A percentile compares a stretch with the other conserved stretches of the same genome.
Conservation (phyloP, 1,140 invertebrate species). For the Drosophila parvula region DNA sequence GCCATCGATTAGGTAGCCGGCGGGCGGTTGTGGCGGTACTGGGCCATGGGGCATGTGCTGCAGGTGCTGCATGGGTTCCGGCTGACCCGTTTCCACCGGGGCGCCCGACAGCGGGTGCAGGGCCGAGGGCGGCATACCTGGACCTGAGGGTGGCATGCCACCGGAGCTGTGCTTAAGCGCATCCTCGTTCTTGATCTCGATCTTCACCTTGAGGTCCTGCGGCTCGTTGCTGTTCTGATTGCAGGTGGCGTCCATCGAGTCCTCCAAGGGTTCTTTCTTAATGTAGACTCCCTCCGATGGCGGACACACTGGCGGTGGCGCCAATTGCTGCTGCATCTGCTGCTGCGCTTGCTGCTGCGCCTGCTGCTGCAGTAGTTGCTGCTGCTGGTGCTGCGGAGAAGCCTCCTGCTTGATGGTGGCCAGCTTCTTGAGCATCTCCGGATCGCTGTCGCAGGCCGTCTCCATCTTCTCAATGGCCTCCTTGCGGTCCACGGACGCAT, state of each 20-base stretch:
- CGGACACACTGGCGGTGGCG: slow-evolving; percentile 46
- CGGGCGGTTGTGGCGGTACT: slow-evolving; percentile 49
- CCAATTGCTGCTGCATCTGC: slow-evolving; percentile 72
- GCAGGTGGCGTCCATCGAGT: slow-evolving; percentile 81
- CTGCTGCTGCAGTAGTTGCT: slow-evolving; percentile 73
- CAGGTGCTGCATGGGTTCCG: slow-evolving; percentile 58
- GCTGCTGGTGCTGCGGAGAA: slow-evolving; percentile 59
- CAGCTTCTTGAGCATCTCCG: slow-evolving; percentile 80
- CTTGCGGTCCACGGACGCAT: slow-evolving; percentile 78
- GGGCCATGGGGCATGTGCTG: slow-evolving; percentile 62
- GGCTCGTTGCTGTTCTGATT: slow-evolving; percentile 84
- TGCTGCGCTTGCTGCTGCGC: slow-evolving; percentile 65
- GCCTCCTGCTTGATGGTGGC: slow-evolving; percentile 82
- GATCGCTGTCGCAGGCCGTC: slow-evolving; percentile 59
- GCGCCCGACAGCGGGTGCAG: slow-evolving; percentile 38
- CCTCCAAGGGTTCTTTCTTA: slow-evolving; percentile 84
- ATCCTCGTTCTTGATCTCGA: slow-evolving; percentile 83
- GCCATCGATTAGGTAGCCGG: slow-evolving; percentile 74
- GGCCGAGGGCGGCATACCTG: slow-evolving; percentile 42
- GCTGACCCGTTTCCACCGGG: slow-evolving; percentile 27
- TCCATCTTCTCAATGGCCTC: slow-evolving; percentile 77
- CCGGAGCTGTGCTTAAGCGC: slow-evolving; percentile 51
- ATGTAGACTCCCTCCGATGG: slow-evolving; percentile 74
- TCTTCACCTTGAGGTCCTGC: slow-evolving; percentile 83
- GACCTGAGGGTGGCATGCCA: slow-evolving; percentile 42